A percentile compares a stretch with the other conserved stretches of the same genome.
Evolutionary conservation across 2,888 invertebrate species (phyloP).

Genomic region (Xanthia togata): DNA sequence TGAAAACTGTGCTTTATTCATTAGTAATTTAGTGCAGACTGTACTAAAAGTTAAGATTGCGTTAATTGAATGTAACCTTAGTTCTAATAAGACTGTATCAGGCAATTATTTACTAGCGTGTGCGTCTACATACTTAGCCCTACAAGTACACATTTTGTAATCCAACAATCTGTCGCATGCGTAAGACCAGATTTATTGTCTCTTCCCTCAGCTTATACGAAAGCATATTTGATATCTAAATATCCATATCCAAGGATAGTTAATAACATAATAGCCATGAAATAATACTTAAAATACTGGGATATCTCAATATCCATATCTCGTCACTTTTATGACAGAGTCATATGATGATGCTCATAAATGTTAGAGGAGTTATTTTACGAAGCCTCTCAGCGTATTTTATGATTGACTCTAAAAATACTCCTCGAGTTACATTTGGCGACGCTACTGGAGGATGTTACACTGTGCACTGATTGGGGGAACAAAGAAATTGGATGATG

Average conservation of each 20-base stretch:
- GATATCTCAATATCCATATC: slow-evolving; percentile 33
- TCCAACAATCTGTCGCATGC: slow-evolving; percentile 2
- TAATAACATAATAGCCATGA: too few species aligned
- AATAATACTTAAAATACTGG: too few species aligned
- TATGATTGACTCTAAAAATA: slow-evolving; percentile 30
- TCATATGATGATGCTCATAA: slow-evolving; percentile 30
- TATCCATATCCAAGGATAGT: slow-evolving; percentile 30
- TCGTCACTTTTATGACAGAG: slow-evolving; percentile 25
- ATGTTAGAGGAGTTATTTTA: slow-evolving; percentile 22
- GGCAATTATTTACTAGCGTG: not conserved
- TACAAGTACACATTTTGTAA: not conserved
- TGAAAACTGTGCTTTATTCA: not conserved
- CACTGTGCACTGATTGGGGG: not conserved
- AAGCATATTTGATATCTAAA: slow-evolving; percentile 36
- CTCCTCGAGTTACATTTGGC: not conserved
- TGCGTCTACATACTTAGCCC: not conserved
- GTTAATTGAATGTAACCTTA: not conserved
- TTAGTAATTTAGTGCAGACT: not conserved
- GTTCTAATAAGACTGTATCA: too few species aligned
- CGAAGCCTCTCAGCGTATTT: slow-evolving; percentile 35
- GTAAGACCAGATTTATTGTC: slow-evolving; percentile 14
- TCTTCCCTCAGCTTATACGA: slow-evolving; percentile 5
- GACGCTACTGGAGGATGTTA: not conserved
- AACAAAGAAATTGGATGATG: not conserved
- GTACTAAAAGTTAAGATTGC: not conserved